Evolutionary conservation across 1,140 invertebrate genomes (phyloP).

Genomic region (Rhizoglyphus robini): DNA sequence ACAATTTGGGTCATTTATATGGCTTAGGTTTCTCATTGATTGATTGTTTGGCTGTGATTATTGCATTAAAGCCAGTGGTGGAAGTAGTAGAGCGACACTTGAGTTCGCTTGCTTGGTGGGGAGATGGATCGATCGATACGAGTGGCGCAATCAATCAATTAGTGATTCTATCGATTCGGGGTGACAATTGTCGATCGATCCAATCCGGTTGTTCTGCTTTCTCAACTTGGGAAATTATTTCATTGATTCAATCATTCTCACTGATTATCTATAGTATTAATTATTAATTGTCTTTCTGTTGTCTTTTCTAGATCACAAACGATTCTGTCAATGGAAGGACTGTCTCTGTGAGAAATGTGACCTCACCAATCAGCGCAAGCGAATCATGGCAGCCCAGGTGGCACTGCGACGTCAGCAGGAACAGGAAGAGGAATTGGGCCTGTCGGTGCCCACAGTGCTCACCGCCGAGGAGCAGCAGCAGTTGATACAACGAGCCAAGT

Average conservation of each 20-base stretch:
- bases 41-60: too few species aligned
- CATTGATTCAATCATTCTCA: background rate
- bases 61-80: too few species aligned
- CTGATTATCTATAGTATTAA: background rate
- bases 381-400: constrained; percentile 96
- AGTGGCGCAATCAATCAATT: too few species aligned
- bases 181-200: too few species aligned
- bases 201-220: too few species aligned
- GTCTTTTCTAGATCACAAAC: constrained; percentile 57
- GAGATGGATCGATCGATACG: too few species aligned
- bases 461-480: constrained; percentile 39
- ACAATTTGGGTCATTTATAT: too few species aligned
- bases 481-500: background rate
- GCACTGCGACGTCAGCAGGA: constrained; percentile 90
- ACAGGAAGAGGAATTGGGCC: constrained; percentile 86
- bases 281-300: background rate
- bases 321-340: constrained; percentile 69
- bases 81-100: too few species aligned
- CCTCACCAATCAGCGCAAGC: constrained; percentile 79
- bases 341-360: constrained; percentile 76
- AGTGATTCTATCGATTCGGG: too few species aligned
- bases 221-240: too few species aligned
- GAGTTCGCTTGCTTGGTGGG: too few species aligned
- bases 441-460: constrained; percentile 77
- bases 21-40: too few species aligned